Base-by-base conservation (phyloP, 2,113 vertebrate genomes). In the Engraulis encrasicolus region DNA sequence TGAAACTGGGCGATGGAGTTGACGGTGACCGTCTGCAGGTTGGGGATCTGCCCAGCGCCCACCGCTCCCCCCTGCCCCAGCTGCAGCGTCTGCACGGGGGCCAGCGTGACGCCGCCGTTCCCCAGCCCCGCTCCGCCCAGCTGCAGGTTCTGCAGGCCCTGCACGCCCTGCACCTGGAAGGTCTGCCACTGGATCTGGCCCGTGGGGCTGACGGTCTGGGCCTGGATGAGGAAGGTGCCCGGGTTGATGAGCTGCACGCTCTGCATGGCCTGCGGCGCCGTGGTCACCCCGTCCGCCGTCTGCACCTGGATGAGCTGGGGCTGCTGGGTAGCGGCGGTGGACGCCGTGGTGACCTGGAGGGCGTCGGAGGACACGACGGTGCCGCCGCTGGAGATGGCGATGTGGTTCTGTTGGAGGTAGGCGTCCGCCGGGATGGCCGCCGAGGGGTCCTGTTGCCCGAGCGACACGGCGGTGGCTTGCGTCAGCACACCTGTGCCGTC, bases 141-240 rank as follows among this genome's bases (percentile, higher is more conserved):
- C 95, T 99, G 98, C 85, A 99, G 96, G 86, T 99, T 99, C 94
- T 99, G 98, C 87, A 99, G 97, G 89, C 98, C 98, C 94, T 99
- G 98, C 79, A 99, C 97, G 80, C 98, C 98, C 93, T 99, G 98
- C 89, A 99, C 98, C 96, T 99, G 98, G 95, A 99, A 99, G 54
- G 98, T 99, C 90, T 99, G 98, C 98, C 98, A 99, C 89, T 98
- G 98, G 94, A 99, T 99, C 94, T 99, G 98, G 85, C 98, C 98
- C 9, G 98, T 98, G 84, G 98, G 97, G 12, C 96, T 97, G 94
- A 99, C 97, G 37, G 98, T 99, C 90, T 99, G 98, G 86, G 98
- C 98, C 96, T 99, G 98, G 94, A 99, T 98, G 91, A 99, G 95
- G 94, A 99, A 99, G 83, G 98, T 96, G 90, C 98, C 98, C 23